A percentile compares a stretch with the other conserved stretches of the same genome.
Conservation (phyloP, 2,113 vertebrate genomes). For the Pandion haliaetus region DNA sequence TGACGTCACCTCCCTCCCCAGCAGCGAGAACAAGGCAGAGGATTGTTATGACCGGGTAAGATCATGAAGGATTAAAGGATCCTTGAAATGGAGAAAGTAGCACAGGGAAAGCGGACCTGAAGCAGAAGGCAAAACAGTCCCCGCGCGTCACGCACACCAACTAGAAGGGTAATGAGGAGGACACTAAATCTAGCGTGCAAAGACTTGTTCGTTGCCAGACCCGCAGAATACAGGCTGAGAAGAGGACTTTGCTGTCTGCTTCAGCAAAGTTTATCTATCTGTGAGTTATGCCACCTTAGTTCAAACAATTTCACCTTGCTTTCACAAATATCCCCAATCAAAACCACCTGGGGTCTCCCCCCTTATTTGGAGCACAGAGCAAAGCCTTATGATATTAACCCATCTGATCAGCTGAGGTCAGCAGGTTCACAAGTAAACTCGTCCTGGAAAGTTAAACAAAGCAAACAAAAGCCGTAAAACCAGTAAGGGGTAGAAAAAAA, state of each 20-base stretch:
- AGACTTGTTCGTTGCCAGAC: neutral
- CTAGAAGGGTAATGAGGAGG: rapidly evolving
- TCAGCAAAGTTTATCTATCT: rapidly evolving
- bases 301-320: neutral
- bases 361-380: rapidly evolving
- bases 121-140: neutral
- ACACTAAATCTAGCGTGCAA: neutral
- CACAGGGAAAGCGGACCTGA: neutral
- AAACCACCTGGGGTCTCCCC: neutral
- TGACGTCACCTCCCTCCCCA: neutral
- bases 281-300: neutral
- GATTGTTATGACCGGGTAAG: neutral
- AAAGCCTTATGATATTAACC: neutral
- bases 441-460: neutral
- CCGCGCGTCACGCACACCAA: rapidly evolving
- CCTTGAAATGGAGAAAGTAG: neutral
- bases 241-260: neutral
- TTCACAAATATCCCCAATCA: too few relatives aligned
- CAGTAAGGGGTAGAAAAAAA: neutral
- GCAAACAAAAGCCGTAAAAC: neutral
- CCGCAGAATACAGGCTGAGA: neutral
- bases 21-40: neutral
- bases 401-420: neutral
- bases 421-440: neutral
- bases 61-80: neutral